A percentile compares a stretch with the other conserved stretches of the same genome.
phyloP scores from a whole-genome alignment of 2,113 vertebrate genomes.

The Sorex araneus region DNA sequence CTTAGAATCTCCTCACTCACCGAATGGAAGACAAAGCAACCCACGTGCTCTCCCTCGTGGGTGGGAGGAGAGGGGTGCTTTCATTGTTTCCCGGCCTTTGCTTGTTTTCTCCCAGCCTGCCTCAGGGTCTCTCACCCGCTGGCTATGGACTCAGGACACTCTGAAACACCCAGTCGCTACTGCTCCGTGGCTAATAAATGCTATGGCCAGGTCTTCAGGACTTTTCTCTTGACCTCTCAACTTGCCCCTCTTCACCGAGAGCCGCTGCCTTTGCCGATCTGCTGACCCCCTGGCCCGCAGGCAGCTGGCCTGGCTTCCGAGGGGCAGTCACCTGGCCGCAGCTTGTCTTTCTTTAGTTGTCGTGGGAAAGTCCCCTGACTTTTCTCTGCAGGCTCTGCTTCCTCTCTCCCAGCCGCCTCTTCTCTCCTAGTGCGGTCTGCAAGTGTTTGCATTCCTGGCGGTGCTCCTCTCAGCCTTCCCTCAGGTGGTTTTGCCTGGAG shows the following conservation, averaged over 20 bases:
- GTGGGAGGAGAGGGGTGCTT: background rate
- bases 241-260: background rate
- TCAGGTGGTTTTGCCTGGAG: background rate
- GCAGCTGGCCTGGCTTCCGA: too few species aligned
- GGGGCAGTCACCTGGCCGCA: too few species aligned
- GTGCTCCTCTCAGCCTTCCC: background rate
- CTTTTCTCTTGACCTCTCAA: background rate
- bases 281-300: too few species aligned
- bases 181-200: constrained; percentile 11
- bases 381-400: too few species aligned
- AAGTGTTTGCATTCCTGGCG: background rate
- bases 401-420: too few species aligned
- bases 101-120: background rate
- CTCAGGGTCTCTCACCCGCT: background rate
- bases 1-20: background rate
- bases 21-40: background rate
- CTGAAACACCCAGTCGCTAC: background rate
- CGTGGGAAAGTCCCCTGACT: too few species aligned
- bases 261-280: background rate
- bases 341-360: too few species aligned
- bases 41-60: background rate
- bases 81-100: background rate
- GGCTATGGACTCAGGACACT: background rate
- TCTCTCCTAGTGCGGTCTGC: background rate
- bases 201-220: background rate